Base-by-base conservation (phyloP, 2,797 vertebrate genomes). In the Knipowitschia caucasica region DNA sequence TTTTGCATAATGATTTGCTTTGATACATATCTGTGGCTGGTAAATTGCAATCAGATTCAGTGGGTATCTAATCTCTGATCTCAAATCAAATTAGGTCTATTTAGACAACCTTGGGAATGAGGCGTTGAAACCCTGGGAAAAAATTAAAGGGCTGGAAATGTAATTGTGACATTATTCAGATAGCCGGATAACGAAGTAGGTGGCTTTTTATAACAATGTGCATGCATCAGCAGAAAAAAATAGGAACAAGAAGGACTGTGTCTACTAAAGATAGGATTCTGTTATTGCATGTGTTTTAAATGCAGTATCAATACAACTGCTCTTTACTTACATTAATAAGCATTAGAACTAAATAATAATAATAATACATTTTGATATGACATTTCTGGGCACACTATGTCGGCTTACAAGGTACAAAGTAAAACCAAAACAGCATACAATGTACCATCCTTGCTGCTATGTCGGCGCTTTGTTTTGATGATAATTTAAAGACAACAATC, bases 11-110 rank as follows among this genome's bases (percentile, higher is more conserved):
- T 68, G 81, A 86, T 77, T 70, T 73, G 67, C 69, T 64, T 65
- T 77, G 79, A 86, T 86, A 78, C 83, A 81, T 86, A 81, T 86
- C 82, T 79, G 83, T 68, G 70, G 78, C 81, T 84, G 84, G 86
- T 74, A 86, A 87, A 88, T 86, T 86, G 80, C 86, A 87, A 88
- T 87, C 86, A 88, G 86, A 85, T 87, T 85, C 79, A 81, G 75
- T 72, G 67, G 67, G 58, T 74, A 87, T 85, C 85, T 87, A 82
- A 88, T 87, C 86, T 85, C 75, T 75, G 76, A 87, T 88, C 84
- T 83, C 71, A 86, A 87, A 87, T 88, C 84, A 84, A 84, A 88
- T 88, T 83, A 86, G 81, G 75, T 82, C 81, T 85, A 84, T 88
- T 88, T 87, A 84, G 84, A 84, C 84, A 85, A 84, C 85, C 82